Conservation (phyloP, 2,113 vertebrate species). For the Terrapene triunguis region DNA sequence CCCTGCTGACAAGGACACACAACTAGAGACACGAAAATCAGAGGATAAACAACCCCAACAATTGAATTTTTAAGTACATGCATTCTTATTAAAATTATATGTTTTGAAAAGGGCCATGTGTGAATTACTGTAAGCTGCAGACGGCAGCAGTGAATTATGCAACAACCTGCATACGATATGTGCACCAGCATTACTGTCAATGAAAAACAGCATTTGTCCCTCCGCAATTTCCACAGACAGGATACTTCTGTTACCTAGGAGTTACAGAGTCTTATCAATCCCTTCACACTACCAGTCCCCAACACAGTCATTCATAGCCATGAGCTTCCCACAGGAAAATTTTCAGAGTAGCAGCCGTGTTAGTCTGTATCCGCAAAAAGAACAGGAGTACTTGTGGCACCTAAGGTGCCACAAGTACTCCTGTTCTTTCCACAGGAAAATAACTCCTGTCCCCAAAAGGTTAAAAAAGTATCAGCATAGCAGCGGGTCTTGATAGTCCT, state of each 20-base stretch:
- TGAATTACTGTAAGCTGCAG: background rate
- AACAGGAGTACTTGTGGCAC: too few species aligned
- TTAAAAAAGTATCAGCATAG: accelerated
- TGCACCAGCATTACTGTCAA: accelerated
- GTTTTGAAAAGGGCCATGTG: background rate
- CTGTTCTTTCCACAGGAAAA: accelerated
- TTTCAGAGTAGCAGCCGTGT: too few species aligned
- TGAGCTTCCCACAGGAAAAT: accelerated
- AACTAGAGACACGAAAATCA: accelerated
- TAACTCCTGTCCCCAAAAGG: accelerated
- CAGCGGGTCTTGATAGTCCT: background rate
- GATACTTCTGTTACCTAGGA: accelerated
- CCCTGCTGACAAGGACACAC: accelerated
- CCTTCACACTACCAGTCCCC: accelerated
- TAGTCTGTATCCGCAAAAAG: too few species aligned
- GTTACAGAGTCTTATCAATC: accelerated
- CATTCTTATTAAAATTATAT: accelerated
- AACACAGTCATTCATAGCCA: accelerated
- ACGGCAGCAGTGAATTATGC: accelerated
- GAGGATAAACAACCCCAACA: accelerated
- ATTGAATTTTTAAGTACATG: accelerated
- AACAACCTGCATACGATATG: accelerated
- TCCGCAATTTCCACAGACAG: accelerated
- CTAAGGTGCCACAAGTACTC: too few species aligned
- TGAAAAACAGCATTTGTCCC: accelerated